Evolutionary conservation across 2,888 invertebrate genomes (phyloP), one percentile per base, ranked within the genome.

Genomic region (Thumatha senex): DNA sequence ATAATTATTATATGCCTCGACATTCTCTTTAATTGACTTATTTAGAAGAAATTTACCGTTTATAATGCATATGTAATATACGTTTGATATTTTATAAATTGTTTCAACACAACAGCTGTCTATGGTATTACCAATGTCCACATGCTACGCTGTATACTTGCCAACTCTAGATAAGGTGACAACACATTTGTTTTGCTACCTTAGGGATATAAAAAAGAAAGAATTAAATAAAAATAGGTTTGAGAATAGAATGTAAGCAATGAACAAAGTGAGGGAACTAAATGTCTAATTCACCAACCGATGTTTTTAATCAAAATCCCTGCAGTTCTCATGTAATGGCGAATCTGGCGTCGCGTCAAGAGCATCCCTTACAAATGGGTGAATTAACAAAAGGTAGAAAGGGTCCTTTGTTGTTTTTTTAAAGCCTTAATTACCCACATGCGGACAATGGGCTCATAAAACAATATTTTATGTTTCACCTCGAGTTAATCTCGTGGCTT

Each of bases 351-450:
- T 38, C 48, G 39, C 40, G 40, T 38, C 48, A 57, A 63, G 52
- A 51, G 49, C 55, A 18, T 38, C 56, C 47, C 44, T 56, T 54
- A 48, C 42, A 53, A 67, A 64, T 50, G 57, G 33, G 40, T 7
- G 44, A 61, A 64, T 61, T 64, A 67, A 67, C 67, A 64, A 58
- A 51, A 46, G 53, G 10, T 33, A 24, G n/a, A 38, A 38, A 33
- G 7, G 15, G 36, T 63, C 52, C 41, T 55, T 57, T 67, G 57
- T 61, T 15, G 8, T 30, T 38, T 51, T 58, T 51, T 59, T 51
- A 30, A 44, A 46, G 48, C 48, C 40, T 58, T 61, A 61, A 57
- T 63, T 47, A 58, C 24, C 53, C 55, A 45, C 54, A 54, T 52
- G 61, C 9, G 35, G 15, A 12, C 13, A 44, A 34, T 39, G 46